A percentile compares a stretch with the other conserved stretches of the same genome.
Evolutionary conservation across 2,113 vertebrate genomes (phyloP).

Genomic region (Pycnonotus jocosus): DNA sequence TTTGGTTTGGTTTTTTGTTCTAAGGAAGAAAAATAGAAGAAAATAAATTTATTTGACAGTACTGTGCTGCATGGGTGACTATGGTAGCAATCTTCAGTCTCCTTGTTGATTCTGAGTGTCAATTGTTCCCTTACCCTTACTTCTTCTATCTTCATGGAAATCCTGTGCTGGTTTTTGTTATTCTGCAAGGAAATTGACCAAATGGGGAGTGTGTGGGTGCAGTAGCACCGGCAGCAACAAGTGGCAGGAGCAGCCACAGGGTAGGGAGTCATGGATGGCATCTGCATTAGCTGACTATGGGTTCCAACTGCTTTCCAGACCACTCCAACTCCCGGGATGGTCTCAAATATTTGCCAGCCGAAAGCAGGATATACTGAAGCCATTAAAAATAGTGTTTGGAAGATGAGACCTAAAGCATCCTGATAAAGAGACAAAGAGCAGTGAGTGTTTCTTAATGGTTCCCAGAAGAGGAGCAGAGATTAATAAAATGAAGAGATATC

Average conservation of each 20-base stretch:
- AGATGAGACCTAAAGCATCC: not conserved
- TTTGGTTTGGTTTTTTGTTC: not conserved
- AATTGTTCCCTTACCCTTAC: not conserved
- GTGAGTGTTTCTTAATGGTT: not conserved
- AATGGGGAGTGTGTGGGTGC: not conserved
- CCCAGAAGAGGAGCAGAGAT: not conserved
- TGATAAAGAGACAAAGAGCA: not conserved
- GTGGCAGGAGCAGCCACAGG: not conserved
- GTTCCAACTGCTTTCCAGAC: not conserved
- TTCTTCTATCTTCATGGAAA: not conserved
- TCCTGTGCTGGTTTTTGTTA: not conserved
- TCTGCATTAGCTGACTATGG: not conserved
- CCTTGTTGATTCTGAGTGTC: not conserved
- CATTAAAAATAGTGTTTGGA: not conserved
- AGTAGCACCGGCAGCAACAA: not conserved
- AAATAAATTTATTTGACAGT: not conserved
- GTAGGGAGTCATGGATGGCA: accelerated
- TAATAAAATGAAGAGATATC: not conserved
- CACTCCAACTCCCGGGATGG: not conserved
- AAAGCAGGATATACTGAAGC: not conserved
- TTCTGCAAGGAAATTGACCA: not conserved
- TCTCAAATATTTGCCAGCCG: not conserved
- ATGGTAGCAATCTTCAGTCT: not conserved
- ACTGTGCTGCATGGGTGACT: not conserved
- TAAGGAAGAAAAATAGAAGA: not conserved